Conservation (phyloP, 2,797 vertebrate species). For the Alauda arvensis region DNA sequence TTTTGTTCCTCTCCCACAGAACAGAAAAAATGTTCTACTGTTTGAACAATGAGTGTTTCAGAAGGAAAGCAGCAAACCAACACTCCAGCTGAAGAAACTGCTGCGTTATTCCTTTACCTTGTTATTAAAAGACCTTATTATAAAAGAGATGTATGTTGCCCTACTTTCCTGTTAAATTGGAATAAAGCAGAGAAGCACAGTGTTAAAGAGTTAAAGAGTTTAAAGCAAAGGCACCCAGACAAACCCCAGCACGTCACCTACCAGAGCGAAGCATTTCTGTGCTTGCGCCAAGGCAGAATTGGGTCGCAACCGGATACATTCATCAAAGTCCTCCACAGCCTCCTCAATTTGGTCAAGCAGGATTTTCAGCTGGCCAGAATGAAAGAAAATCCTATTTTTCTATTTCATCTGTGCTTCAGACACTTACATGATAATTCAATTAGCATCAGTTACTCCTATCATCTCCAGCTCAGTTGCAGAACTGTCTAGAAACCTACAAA, state of each 20-base stretch:
- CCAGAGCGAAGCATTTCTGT: constrained; percentile 96
- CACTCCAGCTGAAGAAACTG: not conserved
- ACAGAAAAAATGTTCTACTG: not conserved
- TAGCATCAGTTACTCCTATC: not conserved
- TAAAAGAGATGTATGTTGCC: not conserved
- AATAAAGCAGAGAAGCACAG: not conserved
- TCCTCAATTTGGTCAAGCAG: constrained; percentile 96
- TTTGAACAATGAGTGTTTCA: not conserved
- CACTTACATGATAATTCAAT: not conserved
- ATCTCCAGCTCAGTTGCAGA: not conserved
- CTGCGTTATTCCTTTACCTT: not conserved
- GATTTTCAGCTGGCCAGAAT: constrained; percentile 88
- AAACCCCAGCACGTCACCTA: constrained; percentile 66
- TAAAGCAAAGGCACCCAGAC: not conserved
- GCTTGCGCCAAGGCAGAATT: constrained; percentile 97
- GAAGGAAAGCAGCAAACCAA: not conserved
- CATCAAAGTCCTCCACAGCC: constrained; percentile 95
- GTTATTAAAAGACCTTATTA: not conserved
- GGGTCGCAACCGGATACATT: constrained; percentile 92
- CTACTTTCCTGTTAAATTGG: not conserved
- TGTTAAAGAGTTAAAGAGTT: no score
- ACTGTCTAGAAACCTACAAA: not conserved
- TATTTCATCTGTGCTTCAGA: constrained; percentile 19
- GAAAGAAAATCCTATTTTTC: constrained; percentile 40
- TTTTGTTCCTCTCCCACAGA: not conserved